Base-by-base conservation (phyloP, 2,888 invertebrate species). In the Diadromus collaris region DNA sequence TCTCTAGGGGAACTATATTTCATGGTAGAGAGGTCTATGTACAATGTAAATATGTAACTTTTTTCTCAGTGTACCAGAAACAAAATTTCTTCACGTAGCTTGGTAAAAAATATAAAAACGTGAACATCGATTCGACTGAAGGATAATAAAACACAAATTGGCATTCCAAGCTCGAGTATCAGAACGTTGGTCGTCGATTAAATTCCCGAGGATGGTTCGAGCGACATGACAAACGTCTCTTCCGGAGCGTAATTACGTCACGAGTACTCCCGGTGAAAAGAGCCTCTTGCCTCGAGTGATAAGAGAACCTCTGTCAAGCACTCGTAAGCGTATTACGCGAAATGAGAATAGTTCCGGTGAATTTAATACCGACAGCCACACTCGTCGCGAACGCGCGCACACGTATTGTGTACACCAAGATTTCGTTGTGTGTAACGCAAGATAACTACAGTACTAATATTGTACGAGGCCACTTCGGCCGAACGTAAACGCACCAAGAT, bases 301-400 rank as follows among this genome's bases (percentile, higher is more conserved):
- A 72, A 54, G 41, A 34, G 41, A n/a, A 54, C 38, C 63, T 21
- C 41, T 34, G 51, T 54, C 34, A 21, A 63, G 63, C 29, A 48
- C 38, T 48, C 63, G n/a, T 72, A 63, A 64, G 56, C 29, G n/a
- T 38, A 29, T 58, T 74, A 27, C 73, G 29, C 46, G 34, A 46
- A 48, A 67, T 60, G 65, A 74, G 73, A 27, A 60, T 65, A 58
- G 73, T 74, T 74, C 34, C 27, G 34, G 16, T 34, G 48, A 74
- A 74, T 60, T 58, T 67, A 67, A 60, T 60, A 74, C 60, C 60
- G 34, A 29, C 65, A 67, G n/a, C 67, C 67, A 51, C 58, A 60
- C 67, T 60, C 38, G 34, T 41, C 29, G 56, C 48, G 48, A n/a
- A n/a, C 46, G 27, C 34, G 60, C 48, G 60, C 46, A 44, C 10